Percentiles rank a stretch among this genome's conserved stretches.
Conservation (phyloP, 1,140 invertebrate genomes). For the Sipha flava region DNA sequence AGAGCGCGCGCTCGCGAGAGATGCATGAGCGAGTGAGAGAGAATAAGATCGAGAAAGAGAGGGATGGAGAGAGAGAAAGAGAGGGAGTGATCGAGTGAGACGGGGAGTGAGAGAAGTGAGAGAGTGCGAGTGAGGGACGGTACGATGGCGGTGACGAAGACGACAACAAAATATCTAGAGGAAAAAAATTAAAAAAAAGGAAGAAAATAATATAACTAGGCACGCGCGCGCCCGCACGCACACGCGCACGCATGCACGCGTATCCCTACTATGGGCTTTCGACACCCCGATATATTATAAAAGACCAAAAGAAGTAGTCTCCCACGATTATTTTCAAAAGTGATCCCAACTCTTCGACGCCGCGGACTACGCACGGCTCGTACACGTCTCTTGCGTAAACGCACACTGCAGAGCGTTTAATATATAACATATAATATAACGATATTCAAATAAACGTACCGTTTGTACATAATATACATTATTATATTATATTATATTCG, state of each 20-base stretch:
- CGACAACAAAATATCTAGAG: neutral
- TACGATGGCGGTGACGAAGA: neutral
- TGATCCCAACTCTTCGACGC: constrained; percentile 24
- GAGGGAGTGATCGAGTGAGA: too few relatives aligned
- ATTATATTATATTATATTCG: neutral
- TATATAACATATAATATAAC: neutral
- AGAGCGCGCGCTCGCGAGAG: too few relatives aligned
- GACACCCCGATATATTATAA: constrained; percentile 31
- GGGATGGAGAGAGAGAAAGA: neutral
- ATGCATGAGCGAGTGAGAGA: too few relatives aligned
- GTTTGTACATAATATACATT: neutral
- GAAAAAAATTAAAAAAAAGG: neutral
- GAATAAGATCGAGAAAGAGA: too few relatives aligned
- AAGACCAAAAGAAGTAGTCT: constrained; percentile 30
- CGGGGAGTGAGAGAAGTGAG: too few relatives aligned
- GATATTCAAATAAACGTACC: too few relatives aligned
- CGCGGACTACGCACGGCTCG: neutral
- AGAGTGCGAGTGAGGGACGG: too few relatives aligned
- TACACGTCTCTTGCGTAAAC: neutral
- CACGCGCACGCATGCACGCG: neutral
- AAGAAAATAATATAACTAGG: neutral
- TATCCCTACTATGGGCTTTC: constrained; percentile 27
- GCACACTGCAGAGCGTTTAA: neutral
- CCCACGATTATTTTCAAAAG: constrained; percentile 32
- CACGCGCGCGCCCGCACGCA: neutral